A percentile compares a stretch with the other conserved stretches of the same genome.
Conservation (phyloP, 1,140 invertebrate species). For the Zaprionus ghesquierei region DNA sequence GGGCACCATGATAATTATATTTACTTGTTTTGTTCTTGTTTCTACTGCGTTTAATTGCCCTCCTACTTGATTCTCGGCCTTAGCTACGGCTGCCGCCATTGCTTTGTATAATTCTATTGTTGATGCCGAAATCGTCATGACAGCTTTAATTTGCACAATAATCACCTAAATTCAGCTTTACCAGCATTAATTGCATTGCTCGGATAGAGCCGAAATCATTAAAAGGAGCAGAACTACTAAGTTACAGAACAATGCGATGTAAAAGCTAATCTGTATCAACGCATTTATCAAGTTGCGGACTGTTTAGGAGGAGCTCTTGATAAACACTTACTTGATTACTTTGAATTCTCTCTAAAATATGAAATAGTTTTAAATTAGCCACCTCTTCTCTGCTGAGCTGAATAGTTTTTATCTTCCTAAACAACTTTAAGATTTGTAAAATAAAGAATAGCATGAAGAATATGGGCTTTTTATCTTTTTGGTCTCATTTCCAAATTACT, state of each 20-base stretch:
- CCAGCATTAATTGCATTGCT: conserved; percentile 6
- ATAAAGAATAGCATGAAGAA: neutral
- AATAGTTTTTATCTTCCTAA: neutral
- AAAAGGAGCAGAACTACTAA: conserved; percentile 11
- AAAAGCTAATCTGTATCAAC: conserved; percentile 21
- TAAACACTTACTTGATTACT: neutral
- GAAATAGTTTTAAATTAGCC: neutral
- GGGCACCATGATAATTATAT: conserved; percentile 60
- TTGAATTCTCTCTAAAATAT: neutral
- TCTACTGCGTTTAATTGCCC: conserved; percentile 59
- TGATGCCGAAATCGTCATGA: conserved; percentile 72
- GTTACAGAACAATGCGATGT: conserved; percentile 48
- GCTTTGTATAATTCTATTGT: conserved; percentile 63
- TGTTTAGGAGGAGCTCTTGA: conserved; percentile 45
- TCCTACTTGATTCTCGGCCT: conserved; percentile 30
- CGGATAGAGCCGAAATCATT: conserved; percentile 13
- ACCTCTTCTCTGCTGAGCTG: neutral
- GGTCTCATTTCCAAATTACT: neutral
- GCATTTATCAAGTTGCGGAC: conserved; percentile 64
- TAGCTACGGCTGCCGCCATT: conserved; percentile 11
- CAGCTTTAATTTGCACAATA: conserved; percentile 79
- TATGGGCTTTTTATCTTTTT: neutral
- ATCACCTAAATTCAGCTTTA: conserved; percentile 51
- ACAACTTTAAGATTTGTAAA: neutral
- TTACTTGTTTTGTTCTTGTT: conserved; percentile 33